Evolutionary conservation across 2,113 vertebrate genomes (phyloP).

Genomic region (Carollia perspicillata): DNA sequence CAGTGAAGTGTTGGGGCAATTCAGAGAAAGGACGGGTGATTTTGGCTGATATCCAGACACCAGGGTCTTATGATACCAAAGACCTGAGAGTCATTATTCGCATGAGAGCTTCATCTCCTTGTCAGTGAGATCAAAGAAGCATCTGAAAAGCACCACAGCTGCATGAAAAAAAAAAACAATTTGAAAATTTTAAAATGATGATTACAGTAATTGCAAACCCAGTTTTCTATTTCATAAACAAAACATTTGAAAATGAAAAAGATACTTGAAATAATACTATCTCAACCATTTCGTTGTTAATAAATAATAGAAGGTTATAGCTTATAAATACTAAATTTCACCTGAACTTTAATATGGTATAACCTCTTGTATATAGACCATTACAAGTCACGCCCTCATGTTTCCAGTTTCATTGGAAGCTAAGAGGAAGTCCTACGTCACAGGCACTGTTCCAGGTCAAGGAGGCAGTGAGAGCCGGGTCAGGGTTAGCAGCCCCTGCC

Average conservation of each 20-base stretch:
- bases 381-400: accelerated
- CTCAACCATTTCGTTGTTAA: background rate
- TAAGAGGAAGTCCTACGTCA: background rate
- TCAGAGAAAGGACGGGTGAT: background rate
- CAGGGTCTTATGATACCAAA: background rate
- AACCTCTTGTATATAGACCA: background rate
- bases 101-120: background rate
- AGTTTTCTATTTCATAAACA: background rate
- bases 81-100: background rate
- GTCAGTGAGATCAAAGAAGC: background rate
- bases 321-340: background rate
- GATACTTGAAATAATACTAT: background rate
- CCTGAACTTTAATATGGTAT: background rate
- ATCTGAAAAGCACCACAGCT: background rate
- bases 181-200: background rate
- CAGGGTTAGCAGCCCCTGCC: background rate
- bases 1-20: background rate
- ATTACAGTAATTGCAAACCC: background rate
- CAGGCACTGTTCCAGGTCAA: background rate
- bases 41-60: background rate
- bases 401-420: background rate
- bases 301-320: background rate
- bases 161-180: background rate
- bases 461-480: background rate
- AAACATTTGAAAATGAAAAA: background rate